A percentile compares a stretch with the other conserved stretches of the same genome.
Conservation (phyloP, 37 sponge, comb jelly and placozoan species). For the Bolinopsis microptera region DNA sequence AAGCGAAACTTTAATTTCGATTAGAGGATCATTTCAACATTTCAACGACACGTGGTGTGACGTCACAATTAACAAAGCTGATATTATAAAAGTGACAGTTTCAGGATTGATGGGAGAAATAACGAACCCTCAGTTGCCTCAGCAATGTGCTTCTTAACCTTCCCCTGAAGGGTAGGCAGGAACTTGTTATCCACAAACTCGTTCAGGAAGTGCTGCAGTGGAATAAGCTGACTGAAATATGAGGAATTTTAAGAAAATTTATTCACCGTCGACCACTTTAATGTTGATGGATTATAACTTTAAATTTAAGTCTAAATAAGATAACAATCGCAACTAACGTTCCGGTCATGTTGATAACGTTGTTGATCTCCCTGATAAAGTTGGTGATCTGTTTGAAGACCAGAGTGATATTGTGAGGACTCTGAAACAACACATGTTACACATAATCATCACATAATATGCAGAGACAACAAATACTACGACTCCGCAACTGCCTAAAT, state of each 20-base stretch:
- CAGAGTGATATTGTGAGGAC: slow-evolving; percentile 64
- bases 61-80: background rate
- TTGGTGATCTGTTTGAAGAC: slow-evolving; percentile 60
- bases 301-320: too few relatives aligned
- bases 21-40: too few relatives aligned
- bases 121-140: slow-evolving; percentile 38
- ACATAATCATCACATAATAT: too few relatives aligned
- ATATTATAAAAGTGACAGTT: too few relatives aligned
- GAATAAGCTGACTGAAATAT: slow-evolving; percentile 25
- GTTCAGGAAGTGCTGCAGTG: slow-evolving; percentile 77
- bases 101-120: too few relatives aligned
- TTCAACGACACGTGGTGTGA: too few relatives aligned
- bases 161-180: slow-evolving; percentile 72
- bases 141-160: slow-evolving; percentile 74
- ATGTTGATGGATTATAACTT: too few relatives aligned
- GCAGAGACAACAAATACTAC: too few relatives aligned
- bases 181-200: slow-evolving; percentile 83
- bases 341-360: slow-evolving; percentile 31
- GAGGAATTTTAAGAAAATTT: too few relatives aligned
- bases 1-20: background rate
- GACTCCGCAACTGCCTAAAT: too few relatives aligned
- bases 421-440: slow-evolving; percentile 40
- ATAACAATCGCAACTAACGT: too few relatives aligned
- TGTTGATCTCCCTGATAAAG: slow-evolving; percentile 54
- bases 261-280: too few relatives aligned